Conservation (phyloP, 2,888 invertebrate species). For the Scaeva pyrastri region DNA sequence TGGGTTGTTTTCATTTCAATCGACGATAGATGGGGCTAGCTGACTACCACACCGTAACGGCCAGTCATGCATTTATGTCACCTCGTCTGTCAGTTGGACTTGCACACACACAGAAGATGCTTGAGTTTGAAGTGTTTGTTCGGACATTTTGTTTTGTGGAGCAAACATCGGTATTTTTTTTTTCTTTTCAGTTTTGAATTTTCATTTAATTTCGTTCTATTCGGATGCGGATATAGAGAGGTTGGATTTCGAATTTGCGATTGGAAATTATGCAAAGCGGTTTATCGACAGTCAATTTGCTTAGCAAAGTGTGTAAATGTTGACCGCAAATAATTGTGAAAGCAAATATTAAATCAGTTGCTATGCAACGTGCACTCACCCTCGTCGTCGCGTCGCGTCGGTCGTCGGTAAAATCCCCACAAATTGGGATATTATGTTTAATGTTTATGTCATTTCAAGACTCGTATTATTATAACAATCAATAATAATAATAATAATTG, state of each 20-base stretch:
- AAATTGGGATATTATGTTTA: background rate
- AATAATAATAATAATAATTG: conserved; percentile 10
- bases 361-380: background rate
- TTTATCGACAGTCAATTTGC: conserved; percentile 35
- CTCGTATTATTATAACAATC: too few relatives aligned
- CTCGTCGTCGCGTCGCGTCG: too few relatives aligned
- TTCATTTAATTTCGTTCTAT: background rate
- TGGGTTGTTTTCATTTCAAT: background rate
- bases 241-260: conserved; percentile 12
- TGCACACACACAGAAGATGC: conserved; percentile 33
- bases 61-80: background rate
- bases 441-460: conserved; percentile 31
- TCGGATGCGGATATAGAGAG: too few relatives aligned
- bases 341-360: background rate
- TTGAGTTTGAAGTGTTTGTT: conserved; percentile 49
- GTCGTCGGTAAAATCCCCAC: background rate
- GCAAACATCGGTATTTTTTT: background rate
- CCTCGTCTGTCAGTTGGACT: conserved; percentile 29
- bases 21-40: background rate
- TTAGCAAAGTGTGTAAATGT: conserved; percentile 28
- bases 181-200: background rate
- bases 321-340: conserved; percentile 15
- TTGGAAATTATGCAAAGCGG: conserved; percentile 26
- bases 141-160: background rate
- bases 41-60: background rate